Evolutionary conservation across 2,797 vertebrate genomes (phyloP).

Genomic region (Acanthurus leucopareius): DNA sequence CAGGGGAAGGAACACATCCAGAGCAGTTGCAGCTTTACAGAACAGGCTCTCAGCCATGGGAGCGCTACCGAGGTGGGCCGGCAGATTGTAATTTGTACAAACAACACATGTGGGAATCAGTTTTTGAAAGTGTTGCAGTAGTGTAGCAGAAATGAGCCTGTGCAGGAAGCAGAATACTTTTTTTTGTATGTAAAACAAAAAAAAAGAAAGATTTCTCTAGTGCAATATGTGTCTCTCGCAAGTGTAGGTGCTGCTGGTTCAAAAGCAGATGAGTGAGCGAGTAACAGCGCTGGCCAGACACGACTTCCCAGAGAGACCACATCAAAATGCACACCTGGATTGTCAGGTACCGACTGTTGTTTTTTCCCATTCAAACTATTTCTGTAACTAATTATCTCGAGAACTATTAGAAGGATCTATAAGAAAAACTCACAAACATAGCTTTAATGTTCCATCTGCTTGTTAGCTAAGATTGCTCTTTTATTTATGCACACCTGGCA

Average conservation of each 20-base stretch:
- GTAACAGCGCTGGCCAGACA: constrained; percentile 90
- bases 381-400: background rate
- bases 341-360: constrained; percentile 79
- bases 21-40: constrained; percentile 94
- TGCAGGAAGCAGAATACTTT: background rate
- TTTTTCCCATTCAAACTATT: background rate
- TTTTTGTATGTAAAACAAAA: background rate
- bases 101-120: background rate
- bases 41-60: constrained; percentile 90
- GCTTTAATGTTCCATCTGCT: background rate
- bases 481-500: background rate
- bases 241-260: constrained; percentile 90
- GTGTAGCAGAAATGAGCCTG: background rate
- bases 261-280: constrained; percentile 96
- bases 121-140: background rate
- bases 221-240: constrained; percentile 19
- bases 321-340: constrained; percentile 94
- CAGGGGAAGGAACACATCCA: constrained; percentile 96
- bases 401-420: no score
- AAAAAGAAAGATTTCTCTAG: no score
- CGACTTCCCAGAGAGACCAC: constrained; percentile 92
- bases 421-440: background rate
- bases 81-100: constrained; percentile 16
- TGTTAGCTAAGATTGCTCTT: background rate
- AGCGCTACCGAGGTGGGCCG: constrained; percentile 83